These are phyloP conservation scores for Tigriopus japonicus DNA, from an alignment of 1,140 invertebrate genomes.

Conservation along the genomic window DNA sequence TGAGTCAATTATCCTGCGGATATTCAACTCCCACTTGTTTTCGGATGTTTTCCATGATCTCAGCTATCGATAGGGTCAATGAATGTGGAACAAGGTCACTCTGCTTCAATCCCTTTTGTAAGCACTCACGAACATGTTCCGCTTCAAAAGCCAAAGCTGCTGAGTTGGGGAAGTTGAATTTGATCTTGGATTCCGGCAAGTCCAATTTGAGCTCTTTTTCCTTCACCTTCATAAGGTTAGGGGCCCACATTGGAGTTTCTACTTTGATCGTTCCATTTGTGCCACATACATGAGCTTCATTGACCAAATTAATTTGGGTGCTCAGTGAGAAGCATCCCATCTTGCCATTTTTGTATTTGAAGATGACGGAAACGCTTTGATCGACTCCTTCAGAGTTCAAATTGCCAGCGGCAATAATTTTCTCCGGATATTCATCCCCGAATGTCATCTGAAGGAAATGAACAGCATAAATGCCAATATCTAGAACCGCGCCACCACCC, in stretches of 20 bases:
- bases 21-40: conserved; percentile 43
- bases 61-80: conserved; percentile 38
- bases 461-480: conserved; percentile 61
- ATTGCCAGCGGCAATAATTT: not conserved
- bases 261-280: not conserved
- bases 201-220: not conserved
- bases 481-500: conserved; percentile 58
- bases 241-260: not conserved
- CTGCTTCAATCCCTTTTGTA: conserved; percentile 35
- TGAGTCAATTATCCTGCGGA: conserved; percentile 26
- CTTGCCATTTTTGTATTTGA: not conserved
- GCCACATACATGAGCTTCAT: conserved; percentile 1
- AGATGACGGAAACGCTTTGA: not conserved
- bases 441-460: conserved; percentile 33
- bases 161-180: conserved; percentile 19
- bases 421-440: not conserved
- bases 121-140: conserved; percentile 20
- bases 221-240: not conserved
- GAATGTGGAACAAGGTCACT: conserved; percentile 36
- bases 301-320: not conserved
- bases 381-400: not conserved
- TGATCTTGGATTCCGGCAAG: not conserved
- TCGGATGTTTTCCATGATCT: conserved; percentile 42
- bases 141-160: conserved; percentile 21
- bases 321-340: not conserved